A percentile compares a stretch with the other conserved stretches of the same genome.
Evolutionary conservation across 2,797 vertebrate genomes (phyloP).

Genomic region (Dicrostonyx torquatus): DNA sequence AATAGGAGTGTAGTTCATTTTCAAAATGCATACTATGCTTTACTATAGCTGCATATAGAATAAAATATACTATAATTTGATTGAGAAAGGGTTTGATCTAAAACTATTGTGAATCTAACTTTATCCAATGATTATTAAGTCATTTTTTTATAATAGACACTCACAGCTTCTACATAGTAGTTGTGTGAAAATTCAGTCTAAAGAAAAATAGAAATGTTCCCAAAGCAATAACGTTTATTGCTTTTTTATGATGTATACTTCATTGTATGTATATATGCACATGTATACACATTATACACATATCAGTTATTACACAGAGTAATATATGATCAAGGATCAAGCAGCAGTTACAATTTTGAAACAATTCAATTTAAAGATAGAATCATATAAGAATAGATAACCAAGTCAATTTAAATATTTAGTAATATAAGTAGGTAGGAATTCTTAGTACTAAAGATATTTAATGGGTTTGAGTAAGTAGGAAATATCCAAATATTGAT

Average conservation of each 20-base stretch:
- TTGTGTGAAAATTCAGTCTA: neutral
- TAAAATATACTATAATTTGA: constrained; percentile 65
- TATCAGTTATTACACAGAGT: neutral
- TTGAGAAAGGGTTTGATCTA: constrained; percentile 59
- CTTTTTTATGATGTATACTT: constrained; percentile 38
- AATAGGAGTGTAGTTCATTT: constrained; percentile 53
- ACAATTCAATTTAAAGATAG: constrained; percentile 35
- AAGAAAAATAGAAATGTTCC: constrained; percentile 50
- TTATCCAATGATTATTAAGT: constrained; percentile 54
- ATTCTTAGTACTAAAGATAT: neutral
- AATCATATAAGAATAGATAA: neutral
- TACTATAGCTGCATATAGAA: constrained; percentile 32
- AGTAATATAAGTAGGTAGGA: neutral
- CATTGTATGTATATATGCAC: neutral
- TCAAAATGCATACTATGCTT: constrained; percentile 60
- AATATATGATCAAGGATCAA: neutral
- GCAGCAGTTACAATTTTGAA: neutral
- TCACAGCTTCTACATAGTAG: neutral
- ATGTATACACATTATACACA: neutral
- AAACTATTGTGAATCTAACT: constrained; percentile 62
- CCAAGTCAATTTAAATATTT: constrained; percentile 25
- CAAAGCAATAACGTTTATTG: constrained; percentile 31
- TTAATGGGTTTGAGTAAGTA: neutral
- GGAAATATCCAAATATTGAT: neutral
- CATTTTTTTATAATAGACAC: constrained; percentile 22